phyloP scores from a whole-genome alignment of 2,888 invertebrate species.

The Melinaea marsaeus region DNA sequence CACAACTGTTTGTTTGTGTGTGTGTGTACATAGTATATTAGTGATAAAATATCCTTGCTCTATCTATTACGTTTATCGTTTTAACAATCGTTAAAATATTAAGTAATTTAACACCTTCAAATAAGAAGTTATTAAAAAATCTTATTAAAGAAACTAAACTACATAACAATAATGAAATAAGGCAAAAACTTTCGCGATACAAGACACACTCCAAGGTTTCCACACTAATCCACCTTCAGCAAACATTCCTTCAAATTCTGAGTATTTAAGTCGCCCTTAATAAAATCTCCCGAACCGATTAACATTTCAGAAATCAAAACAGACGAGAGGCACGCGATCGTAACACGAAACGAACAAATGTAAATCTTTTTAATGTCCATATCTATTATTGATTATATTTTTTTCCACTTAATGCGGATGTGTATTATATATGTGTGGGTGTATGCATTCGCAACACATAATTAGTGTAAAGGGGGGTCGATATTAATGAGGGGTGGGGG shows the following conservation, averaged over 20 bases:
- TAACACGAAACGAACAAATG: slow-evolving; percentile 60
- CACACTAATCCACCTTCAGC: slow-evolving; percentile 28
- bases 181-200: slow-evolving; percentile 12
- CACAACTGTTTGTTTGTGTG: slow-evolving; percentile 1
- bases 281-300: slow-evolving; percentile 64
- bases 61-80: too few species aligned
- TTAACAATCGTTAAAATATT: too few species aligned
- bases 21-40: too few species aligned
- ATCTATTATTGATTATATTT: slow-evolving; percentile 52
- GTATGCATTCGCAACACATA: slow-evolving; percentile 76
- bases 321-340: slow-evolving; percentile 59
- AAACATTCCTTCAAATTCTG: slow-evolving; percentile 38
- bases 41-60: too few species aligned
- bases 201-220: slow-evolving; percentile 26
- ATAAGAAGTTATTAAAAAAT: slow-evolving; percentile 6
- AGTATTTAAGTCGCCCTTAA: slow-evolving; percentile 54
- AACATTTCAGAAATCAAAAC: slow-evolving; percentile 71
- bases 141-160: slow-evolving; percentile 22
- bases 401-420: slow-evolving; percentile 64
- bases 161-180: slow-evolving; percentile 14
- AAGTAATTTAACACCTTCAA: background rate
- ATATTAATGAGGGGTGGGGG: slow-evolving; percentile 76
- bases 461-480: slow-evolving; percentile 74
- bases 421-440: slow-evolving; percentile 43
- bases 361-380: slow-evolving; percentile 54